Evolutionary conservation across 23 tunicate species (phyloP).

Genomic region (Clavelina lepadiformis): DNA sequence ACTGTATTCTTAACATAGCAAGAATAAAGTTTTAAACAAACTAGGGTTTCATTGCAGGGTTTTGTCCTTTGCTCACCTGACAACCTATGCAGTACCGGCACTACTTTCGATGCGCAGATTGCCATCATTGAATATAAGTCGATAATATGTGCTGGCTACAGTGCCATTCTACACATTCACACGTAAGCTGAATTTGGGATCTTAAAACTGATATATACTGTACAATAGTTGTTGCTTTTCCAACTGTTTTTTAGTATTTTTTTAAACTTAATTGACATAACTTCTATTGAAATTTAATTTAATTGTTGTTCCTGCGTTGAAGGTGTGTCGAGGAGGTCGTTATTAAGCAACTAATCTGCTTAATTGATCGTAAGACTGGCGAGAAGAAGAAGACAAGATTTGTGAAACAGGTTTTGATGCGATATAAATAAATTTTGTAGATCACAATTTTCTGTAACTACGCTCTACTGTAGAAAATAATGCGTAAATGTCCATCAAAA

Average conservation of each 20-base stretch:
- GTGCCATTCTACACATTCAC: conserved; percentile 92
- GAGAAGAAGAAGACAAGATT: conserved; percentile 72
- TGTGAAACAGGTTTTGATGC: conserved; percentile 99
- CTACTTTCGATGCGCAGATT: conserved; percentile 86
- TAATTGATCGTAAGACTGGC: conserved; percentile 87
- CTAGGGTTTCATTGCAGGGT: conserved; percentile 73
- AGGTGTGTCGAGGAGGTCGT: conserved; percentile 91
- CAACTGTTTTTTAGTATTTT: too few species aligned
- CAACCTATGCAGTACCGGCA: conserved; percentile 64
- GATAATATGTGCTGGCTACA: conserved; percentile 92
- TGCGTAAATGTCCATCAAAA: too few species aligned
- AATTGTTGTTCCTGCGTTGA: too few species aligned
- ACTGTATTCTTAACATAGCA: too few species aligned
- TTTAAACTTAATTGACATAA: neutral
- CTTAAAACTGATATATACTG: too few species aligned
- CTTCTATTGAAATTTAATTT: too few species aligned
- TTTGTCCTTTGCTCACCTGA: conserved; percentile 87
- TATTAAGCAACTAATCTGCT: conserved; percentile 55
- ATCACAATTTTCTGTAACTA: too few species aligned
- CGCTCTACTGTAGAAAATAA: too few species aligned
- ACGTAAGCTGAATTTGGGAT: too few species aligned
- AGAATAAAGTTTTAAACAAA: too few species aligned
- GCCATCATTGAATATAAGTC: conserved; percentile 93
- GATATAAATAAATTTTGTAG: too few species aligned
- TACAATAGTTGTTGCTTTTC: too few species aligned